Base-by-base conservation (phyloP, 2,888 invertebrate genomes). In the Boloria euphrosyne region DNA sequence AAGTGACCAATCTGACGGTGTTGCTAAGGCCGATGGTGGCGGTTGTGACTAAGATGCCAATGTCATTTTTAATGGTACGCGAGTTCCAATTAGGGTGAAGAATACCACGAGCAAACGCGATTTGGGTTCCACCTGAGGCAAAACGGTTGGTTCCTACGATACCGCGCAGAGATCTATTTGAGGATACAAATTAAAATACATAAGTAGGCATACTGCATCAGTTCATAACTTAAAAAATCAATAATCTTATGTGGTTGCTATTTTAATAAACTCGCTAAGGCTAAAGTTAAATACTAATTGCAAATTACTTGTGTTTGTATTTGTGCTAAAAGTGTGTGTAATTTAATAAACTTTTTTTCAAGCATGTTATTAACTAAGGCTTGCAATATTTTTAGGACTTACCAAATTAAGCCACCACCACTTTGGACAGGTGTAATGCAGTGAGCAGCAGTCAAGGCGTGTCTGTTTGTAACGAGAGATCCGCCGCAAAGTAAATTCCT, bases 391-490 rank as follows among this genome's bases (percentile, higher is more conserved):
- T 31, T 31, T 7, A 17, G 13, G 13, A 38, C 47, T 58, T 47
- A 47, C 58, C 6, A 14, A 4, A 13, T 17, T 38, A 66, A 71
- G 5, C 83, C 76, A 1, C 75, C 67, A 1, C 79, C 78, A 27
- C 75, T 76, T 77, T 73, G 79, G 0, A 77, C 80, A 44, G 80
- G 76, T 0, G 55, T 79, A 58, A 88, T 81, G 67, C 89, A 89
- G 60, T 89, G 89, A 0, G 89, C 89, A 2, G 89, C 89, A 0
- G 87, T 89, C 14, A 89, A 75, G 1, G 87, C 76, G 17, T 76
- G 77, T 0, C 82, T 71, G 0, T 22, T 62, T 0, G 73, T 54
- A 50, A 89, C 67, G 4, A 89, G 54, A n/a, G 89, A 87, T 0
- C 79, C 87, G 0, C 89, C 89, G 65, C 89, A 89, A 3, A 83